phyloP scores from a whole-genome alignment of 2,113 vertebrate species.

The Glaucidium brasilianum region DNA sequence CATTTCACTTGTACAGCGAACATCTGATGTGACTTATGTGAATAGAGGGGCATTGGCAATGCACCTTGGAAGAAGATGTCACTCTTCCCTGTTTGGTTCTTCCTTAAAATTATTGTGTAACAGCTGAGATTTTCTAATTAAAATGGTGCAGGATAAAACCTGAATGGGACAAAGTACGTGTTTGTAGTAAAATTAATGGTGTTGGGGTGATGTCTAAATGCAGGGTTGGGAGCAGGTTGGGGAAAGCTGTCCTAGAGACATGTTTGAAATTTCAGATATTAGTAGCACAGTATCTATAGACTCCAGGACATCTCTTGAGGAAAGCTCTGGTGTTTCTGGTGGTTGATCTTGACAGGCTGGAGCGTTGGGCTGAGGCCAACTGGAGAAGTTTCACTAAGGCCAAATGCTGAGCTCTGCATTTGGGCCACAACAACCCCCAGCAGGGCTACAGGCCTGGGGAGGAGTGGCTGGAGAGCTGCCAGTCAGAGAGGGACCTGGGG shows the following conservation, averaged over 20 bases:
- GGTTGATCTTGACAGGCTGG: not conserved
- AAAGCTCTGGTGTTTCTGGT: not conserved
- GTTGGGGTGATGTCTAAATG: not conserved
- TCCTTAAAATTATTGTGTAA: not conserved
- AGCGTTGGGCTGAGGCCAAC: too few species aligned
- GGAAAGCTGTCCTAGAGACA: not conserved
- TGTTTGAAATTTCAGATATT: not conserved
- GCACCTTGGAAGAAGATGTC: not conserved
- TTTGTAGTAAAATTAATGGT: not conserved
- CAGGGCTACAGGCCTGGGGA: too few species aligned
- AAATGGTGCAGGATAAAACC: not conserved
- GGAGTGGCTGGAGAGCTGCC: too few species aligned
- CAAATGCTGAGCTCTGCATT: too few species aligned
- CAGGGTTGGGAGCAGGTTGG: not conserved
- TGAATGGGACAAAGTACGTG: not conserved
- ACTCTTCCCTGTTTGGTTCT: not conserved
- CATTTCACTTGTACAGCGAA: not conserved
- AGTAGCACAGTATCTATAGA: rapidly evolving
- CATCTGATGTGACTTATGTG: not conserved
- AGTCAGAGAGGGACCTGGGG: too few species aligned
- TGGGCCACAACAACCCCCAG: too few species aligned
- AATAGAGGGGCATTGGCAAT: not conserved
- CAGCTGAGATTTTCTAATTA: rapidly evolving
- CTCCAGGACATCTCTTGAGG: not conserved
- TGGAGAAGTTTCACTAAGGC: too few species aligned